Base-by-base conservation (phyloP, 1,140 invertebrate genomes). In the Yoshiicerus persimilis region DNA sequence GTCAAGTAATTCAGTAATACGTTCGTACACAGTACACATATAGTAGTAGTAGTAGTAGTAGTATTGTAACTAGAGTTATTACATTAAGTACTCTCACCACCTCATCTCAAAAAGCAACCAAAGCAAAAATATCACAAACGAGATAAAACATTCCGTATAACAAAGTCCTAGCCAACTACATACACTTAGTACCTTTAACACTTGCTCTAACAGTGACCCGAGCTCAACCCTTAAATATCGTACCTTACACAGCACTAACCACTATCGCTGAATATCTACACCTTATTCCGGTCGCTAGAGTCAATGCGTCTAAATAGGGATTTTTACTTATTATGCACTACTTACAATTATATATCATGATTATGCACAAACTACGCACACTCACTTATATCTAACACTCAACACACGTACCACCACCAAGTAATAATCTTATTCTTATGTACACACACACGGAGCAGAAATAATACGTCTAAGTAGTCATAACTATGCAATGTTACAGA, bases 51-150 rank as follows among this genome's bases (percentile, higher is more conserved):
- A 39, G 38, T 39, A 39, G 9, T 11, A 47, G 41, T 47, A 56
- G 47, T 56, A n/a, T 56, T n/a, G 20, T 56, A 56, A 56, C 20
- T 56, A 10, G 10, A 30, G 25, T 64, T 64, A 64, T 64, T 23
- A 70, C 25, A 27, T 25, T 80, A 80, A 66, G n/a, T 66, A 66
- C 25, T 66, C 13, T n/a, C 2, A 66, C 9, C 11, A 47, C 62
- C n/a, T 80, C 32, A 13, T 80, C n/a, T 80, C 32, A 36, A 80
- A 80, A 80, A 80, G 75, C 75, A 80, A 80, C 75, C 75, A 36
- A 80, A 80, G 75, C 75, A 80, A 80, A 75, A 80, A 80, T 80
- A 80, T 80, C 75, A 80, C 75, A 80, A 80, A 80, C 75, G 75
- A 80, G 75, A 80, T 80, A 80, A 80, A 80, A 80, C 75, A 80